Base-by-base conservation (phyloP, 2,797 vertebrate genomes). In the Macropus fuliginosus region DNA sequence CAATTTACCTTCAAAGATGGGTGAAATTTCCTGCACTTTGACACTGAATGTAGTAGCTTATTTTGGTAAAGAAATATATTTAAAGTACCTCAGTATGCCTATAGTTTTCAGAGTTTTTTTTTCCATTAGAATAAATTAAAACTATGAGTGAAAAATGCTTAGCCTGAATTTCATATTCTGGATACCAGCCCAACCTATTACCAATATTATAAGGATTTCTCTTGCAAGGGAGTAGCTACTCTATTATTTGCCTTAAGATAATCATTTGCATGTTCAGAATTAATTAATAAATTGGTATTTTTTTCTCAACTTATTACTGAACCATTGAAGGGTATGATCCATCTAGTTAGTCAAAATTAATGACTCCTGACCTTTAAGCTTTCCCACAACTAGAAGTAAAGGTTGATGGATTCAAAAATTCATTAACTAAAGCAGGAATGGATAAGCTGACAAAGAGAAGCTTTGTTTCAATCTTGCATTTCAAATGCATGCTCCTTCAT, bases 341-440 rank as follows among this genome's bases (percentile, higher is more conserved):
- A 90, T 13, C n/a, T 95, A 52, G 52, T 94, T 95, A 29, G 46
- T 66, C 89, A 94, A 87, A 95, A 62, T 5, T 54, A 90, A 87
- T 91, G n/a, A 91, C n/a, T n/a, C 56, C 24, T 34, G 55, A 54
- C 46, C 6, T 28, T 57, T 54, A 14, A 24, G 14, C 54, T 95
- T 93, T 96, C 31, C 87, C 81, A 93, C 56, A 66, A 6, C 66
- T 52, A 90, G 2, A 96, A 95, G 5, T 16, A 11, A 96, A 94
- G 74, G 9, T 56, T 8, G 0, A 18, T 56, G 54, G 2, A 57
- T 56, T 92, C 92, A 92, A 34, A 55, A 62, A 91, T 90, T 27
- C 55, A 93, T 94, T 93, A 90, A 54, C 27, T 13, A 66, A 87
- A 54, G 31, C 94, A 95, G 54, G 21, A 74, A 92, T 4, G 94